Evolutionary conservation across 2,797 vertebrate species (phyloP), one percentile per base, ranked within the genome.

Genomic region (Prionace glauca): DNA sequence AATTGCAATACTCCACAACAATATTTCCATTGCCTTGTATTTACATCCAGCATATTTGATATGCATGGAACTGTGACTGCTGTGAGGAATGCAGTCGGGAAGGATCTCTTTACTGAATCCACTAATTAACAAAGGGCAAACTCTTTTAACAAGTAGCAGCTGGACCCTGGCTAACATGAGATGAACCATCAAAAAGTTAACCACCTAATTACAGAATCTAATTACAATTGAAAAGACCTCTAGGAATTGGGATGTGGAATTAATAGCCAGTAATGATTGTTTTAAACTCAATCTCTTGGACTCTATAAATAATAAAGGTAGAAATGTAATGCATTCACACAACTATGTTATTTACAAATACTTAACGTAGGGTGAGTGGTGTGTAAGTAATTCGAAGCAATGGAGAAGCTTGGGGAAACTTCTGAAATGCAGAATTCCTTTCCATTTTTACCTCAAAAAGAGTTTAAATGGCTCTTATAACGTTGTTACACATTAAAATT

Each of bases 101-200:
- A 69, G n/a, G 62, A 92, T 92, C 90, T 92, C 90, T 92, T 92
- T 92, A 65, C 62, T 69, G 71, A 95, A 74, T 95, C 71, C 71
- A 77, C 71, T 95, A 50, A 72, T 95, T 95, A 95, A 56, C 45
- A 74, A 94, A 74, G 71, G 72, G 29, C 71, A 95, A 72, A 95
- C 67, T 62, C 62, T 74, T 95, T 95, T 72, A 95, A 74, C 41
- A 95, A 77, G 93, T 95, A 45, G 71, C 69, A 95, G 90, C 93
- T 95, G 93, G 93, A 77, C 45, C 41, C 45, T 77, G 71, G 32
- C 36, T 29, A 77, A 71, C 16, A 56, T 77, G 69, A 74, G 93
- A 95, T 95, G 93, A 95, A 77, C 71, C 71, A 74, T 77, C 93
- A 95, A 72, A 95, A 72, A 74, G 65, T 95, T 95, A 56, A 74